These are phyloP conservation scores for Odontesthes bonariensis DNA, from an alignment of 2,113 vertebrate genomes.

Conservation along the genomic window DNA sequence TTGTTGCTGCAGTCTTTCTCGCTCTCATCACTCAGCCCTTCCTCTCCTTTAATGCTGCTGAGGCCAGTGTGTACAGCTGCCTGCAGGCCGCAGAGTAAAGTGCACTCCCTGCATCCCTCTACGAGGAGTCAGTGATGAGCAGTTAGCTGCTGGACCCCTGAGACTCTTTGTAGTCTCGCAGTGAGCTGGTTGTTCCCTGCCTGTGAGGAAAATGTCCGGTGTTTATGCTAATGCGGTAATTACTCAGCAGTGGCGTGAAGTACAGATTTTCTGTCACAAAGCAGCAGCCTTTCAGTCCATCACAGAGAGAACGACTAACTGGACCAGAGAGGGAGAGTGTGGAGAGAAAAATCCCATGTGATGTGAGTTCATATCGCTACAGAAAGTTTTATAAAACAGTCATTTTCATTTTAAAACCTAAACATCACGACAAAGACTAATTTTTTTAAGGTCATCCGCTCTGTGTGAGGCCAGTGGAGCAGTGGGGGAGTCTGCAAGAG, in stretches of 20 bases:
- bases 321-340: neutral
- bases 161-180: slow-evolving; percentile 11
- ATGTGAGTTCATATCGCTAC: neutral
- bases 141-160: slow-evolving; percentile 16
- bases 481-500: neutral
- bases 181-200: neutral
- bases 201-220: slow-evolving; percentile 20
- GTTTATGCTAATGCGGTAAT: slow-evolving; percentile 42
- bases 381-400: too few relatives aligned
- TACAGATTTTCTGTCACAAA: slow-evolving; percentile 19
- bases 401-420: neutral
- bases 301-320: neutral
- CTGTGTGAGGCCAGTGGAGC: too few relatives aligned
- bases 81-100: neutral
- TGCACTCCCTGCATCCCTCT: neutral
- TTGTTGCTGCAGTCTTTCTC: slow-evolving; percentile 6
- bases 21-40: slow-evolving; percentile 22
- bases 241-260: slow-evolving; percentile 29
- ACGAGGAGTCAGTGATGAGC: slow-evolving; percentile 12
- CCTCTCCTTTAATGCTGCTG: slow-evolving; percentile 30
- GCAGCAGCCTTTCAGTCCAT: slow-evolving; percentile 15
- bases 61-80: neutral
- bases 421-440: too few relatives aligned
- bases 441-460: too few relatives aligned
- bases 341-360: neutral